Conservation (phyloP, 2,888 invertebrate genomes). For the Beris chalybata region DNA sequence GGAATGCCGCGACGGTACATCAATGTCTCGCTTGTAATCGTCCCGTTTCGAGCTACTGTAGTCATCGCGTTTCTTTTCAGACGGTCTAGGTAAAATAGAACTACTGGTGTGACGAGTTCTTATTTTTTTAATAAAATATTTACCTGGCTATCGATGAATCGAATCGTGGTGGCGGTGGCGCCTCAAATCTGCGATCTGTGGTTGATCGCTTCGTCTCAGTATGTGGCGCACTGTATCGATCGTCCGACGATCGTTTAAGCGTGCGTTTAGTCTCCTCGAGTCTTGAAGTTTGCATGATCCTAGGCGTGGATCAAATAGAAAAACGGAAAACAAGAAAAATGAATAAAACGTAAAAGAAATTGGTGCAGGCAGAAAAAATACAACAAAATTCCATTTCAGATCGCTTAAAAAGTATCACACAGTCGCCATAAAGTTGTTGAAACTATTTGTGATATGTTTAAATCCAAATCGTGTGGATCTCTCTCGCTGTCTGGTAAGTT, state of each 20-base stretch:
- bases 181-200: conserved; percentile 49
- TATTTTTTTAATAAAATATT: too few relatives aligned
- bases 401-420: background rate
- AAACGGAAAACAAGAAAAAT: conserved; percentile 12
- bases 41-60: conserved; percentile 46
- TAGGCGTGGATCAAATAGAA: conserved; percentile 36
- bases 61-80: conserved; percentile 46
- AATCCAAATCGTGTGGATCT: background rate
- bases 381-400: conserved; percentile 3
- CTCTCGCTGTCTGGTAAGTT: background rate
- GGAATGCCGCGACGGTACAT: conserved; percentile 51
- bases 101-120: background rate
- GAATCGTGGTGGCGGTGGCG: conserved; percentile 57
- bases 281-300: conserved; percentile 52
- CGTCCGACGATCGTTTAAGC: conserved; percentile 50
- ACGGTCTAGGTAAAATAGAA: conserved; percentile 5
- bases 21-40: conserved; percentile 53
- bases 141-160: conserved; percentile 54
- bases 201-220: conserved; percentile 51
- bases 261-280: conserved; percentile 54
- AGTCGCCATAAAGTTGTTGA: background rate
- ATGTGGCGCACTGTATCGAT: conserved; percentile 46
- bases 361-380: background rate
- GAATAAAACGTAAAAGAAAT: background rate
- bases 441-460: too few relatives aligned